Conservation (phyloP, 2,797 vertebrate species). For the Propithecus deckenii region DNA sequence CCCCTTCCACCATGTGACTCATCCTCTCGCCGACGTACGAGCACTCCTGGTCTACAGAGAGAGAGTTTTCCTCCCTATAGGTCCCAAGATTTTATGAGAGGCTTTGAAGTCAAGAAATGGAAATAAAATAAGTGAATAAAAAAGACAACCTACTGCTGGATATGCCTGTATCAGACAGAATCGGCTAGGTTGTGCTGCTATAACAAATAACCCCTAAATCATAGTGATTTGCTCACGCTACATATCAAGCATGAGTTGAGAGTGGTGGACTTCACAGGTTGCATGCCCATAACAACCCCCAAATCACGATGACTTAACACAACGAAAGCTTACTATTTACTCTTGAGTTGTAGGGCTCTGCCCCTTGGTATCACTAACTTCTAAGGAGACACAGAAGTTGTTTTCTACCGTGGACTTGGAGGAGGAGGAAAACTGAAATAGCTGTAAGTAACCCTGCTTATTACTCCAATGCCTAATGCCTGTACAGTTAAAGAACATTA, state of each 20-base stretch:
- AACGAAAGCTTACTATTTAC: no score
- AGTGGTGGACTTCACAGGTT: not conserved
- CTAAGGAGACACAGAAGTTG: not conserved
- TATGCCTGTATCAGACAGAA: not conserved
- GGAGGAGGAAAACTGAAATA: not conserved
- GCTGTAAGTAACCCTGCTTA: not conserved
- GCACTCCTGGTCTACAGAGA: not conserved
- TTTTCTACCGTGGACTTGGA: not conserved
- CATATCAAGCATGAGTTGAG: fast-evolving
- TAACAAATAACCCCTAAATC: not conserved
- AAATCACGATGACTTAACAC: no score
- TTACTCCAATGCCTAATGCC: fast-evolving
- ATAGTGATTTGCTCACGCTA: fast-evolving
- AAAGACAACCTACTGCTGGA: no score
- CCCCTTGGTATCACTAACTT: no score
- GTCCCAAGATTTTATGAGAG: not conserved
- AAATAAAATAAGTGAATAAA: not conserved
- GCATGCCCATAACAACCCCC: fast-evolving
- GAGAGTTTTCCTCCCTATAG: not conserved
- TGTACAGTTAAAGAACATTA: not conserved
- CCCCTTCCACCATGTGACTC: not conserved
- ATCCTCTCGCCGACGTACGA: fast-evolving
- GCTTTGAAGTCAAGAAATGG: not conserved
- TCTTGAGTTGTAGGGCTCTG: not conserved
- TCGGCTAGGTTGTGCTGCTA: not conserved